These are phyloP conservation scores for Mamestra configurata DNA, from an alignment of 1,140 invertebrate species.

Conservation along the genomic window DNA sequence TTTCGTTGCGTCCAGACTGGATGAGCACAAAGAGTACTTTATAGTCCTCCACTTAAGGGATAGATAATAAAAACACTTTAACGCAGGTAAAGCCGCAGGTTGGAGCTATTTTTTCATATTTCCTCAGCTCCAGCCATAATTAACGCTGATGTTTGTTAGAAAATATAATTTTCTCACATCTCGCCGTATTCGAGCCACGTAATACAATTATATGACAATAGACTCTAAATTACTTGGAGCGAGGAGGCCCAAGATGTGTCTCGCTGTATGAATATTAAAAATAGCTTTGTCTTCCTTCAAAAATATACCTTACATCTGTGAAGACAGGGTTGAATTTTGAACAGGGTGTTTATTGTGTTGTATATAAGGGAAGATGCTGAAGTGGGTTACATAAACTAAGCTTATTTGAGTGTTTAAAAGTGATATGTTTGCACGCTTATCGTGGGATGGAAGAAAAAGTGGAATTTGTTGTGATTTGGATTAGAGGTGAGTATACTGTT, in stretches of 20 bases:
- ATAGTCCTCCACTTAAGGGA: neutral
- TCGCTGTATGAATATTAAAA: slow-evolving; percentile 71
- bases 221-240: slow-evolving; percentile 69
- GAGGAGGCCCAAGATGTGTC: slow-evolving; percentile 60
- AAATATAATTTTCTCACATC: slow-evolving; percentile 64
- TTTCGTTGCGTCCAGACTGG: no score
- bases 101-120: neutral
- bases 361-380: slow-evolving; percentile 40
- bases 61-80: neutral
- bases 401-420: slow-evolving; percentile 52
- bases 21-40: no score
- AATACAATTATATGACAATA: slow-evolving; percentile 74
- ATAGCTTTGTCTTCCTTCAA: neutral
- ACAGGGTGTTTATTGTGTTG: slow-evolving; percentile 10
- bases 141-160: slow-evolving; percentile 64
- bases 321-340: neutral
- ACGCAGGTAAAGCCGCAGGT: no score
- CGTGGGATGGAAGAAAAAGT: neutral
- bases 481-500: neutral
- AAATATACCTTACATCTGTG: neutral
- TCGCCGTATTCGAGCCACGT: slow-evolving; percentile 63
- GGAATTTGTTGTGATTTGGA: slow-evolving; percentile 3
- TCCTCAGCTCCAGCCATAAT: slow-evolving; percentile 9
- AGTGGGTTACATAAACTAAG: slow-evolving; percentile 53
- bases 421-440: slow-evolving; percentile 21